Evolutionary conservation across 2,888 invertebrate species (phyloP), one percentile per base, ranked within the genome.

Genomic region (Papilio protenor): DNA sequence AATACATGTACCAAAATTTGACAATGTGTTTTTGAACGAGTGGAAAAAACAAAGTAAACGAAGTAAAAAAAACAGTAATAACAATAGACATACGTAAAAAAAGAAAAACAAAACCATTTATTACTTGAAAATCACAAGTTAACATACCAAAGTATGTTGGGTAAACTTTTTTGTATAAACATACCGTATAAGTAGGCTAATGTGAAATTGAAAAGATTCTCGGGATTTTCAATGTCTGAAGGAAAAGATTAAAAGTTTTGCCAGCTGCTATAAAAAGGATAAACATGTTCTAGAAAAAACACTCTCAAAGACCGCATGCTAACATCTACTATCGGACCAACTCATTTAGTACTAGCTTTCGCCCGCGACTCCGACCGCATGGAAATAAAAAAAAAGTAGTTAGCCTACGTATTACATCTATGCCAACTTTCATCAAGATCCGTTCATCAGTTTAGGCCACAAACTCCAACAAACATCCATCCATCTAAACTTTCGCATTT

Each of bases 111-210:
- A 18, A n/a, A 18, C 27, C 14, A 61, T 64, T 64, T 33, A 21
- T 33, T 64, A 40, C 64, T 33, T 64, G 1, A 40, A 40, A 64
- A 40, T 64, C 40, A 8, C 18, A 66, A 64, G 64, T 40, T 64
- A 64, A n/a, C 18, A 66, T n/a, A 8, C 27, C n/a, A 16, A n/a
- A 40, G 11, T n/a, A 10, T 40, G 66, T 66, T 66, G 18, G 23
- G n/a, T n/a, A 11, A 64, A 72, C 21, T 18, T 27, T 12, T 72
- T 72, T 33, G 40, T 45, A 21, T 33, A 57, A 57, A 57, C 73
- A 11, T 21, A 40, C n/a, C 57, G 2, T 4, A 73, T n/a, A 73
- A 59, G 73, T 73, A 61, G 73, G 73, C 40, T 73, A 73, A 73
- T 73, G 73, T 21, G 10, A 57, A 47, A 61, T 59, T 59, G 73